A percentile compares a stretch with the other conserved stretches of the same genome.
Evolutionary conservation across 1,140 invertebrate species (phyloP).

Genomic region (Propsilocerus akamusi): DNA sequence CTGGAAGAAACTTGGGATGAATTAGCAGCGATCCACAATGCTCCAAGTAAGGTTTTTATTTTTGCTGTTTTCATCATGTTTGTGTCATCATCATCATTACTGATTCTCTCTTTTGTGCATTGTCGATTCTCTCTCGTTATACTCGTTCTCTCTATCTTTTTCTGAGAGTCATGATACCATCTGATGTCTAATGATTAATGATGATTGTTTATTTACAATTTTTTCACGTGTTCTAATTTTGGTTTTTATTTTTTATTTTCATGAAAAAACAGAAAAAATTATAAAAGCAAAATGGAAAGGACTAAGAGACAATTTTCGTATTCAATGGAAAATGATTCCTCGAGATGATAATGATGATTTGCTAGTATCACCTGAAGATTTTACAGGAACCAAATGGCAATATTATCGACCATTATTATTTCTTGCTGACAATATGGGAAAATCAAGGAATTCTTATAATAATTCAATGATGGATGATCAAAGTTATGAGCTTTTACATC

Average conservation of each 20-base stretch:
- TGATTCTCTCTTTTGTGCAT: not conserved
- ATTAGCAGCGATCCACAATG: slow-evolving; percentile 17
- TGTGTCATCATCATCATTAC: not conserved
- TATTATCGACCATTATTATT: slow-evolving; percentile 22
- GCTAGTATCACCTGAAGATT: slow-evolving; percentile 18
- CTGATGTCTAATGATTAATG: not conserved
- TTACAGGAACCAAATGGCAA: slow-evolving; percentile 20
- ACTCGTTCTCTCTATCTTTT: too few species aligned
- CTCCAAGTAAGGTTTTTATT: slow-evolving; percentile 24
- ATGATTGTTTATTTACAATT: slow-evolving; percentile 1
- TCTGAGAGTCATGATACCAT: not conserved
- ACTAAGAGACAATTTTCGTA: slow-evolving; percentile 22
- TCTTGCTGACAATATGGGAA: slow-evolving; percentile 15
- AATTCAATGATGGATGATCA: not conserved
- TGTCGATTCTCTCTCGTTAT: not conserved
- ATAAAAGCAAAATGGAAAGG: slow-evolving; percentile 25
- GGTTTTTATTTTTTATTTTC: not conserved
- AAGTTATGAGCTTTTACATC: not conserved
- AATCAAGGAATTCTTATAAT: not conserved
- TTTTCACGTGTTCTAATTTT: not conserved
- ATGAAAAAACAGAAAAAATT: not conserved
- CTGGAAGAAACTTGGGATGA: slow-evolving; percentile 24
- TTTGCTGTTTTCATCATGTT: slow-evolving; percentile 1
- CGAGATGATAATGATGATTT: slow-evolving; percentile 20
- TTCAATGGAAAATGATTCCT: slow-evolving; percentile 23